Base-by-base conservation (phyloP, 1,140 invertebrate species). In the Pseudomyrmex flavicornis region DNA sequence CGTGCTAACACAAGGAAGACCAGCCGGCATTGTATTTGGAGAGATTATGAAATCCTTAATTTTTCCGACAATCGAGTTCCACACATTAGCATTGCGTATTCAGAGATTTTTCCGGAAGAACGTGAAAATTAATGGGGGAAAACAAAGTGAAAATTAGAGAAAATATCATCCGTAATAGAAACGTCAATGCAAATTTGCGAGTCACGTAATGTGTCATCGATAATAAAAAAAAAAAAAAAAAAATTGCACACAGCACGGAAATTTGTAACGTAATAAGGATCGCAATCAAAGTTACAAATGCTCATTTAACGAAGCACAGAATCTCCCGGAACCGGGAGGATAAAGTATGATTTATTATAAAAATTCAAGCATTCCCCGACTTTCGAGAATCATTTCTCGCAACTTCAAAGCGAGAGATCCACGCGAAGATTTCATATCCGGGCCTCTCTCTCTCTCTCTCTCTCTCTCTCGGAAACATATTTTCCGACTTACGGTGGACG, bases 391-490 rank as follows among this genome's bases (percentile, higher is more conserved):
- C 66, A 70, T 35, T 72, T 59, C 56, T 70, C 59, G 17, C 76
- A 72, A 80, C 76, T 80, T 80, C 76, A 80, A 80, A 80, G 76
- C 35, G 35, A 48, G n/a, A 17, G 48, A 72, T 80, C 20, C 54
- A 52, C 65, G 65, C 50, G 50, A n/a, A 54, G 76, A 80, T 80
- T 80, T 80, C 76, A 80, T 80, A 70, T 80, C 76, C 76, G 54
- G 46, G 76, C 76, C 56, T 72, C 65, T 70, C 76, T 72, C 76
- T 72, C n/a, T n/a, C n/a, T n/a, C n/a, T n/a, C n/a, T n/a, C 50
- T 66, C 56, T 72, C 65, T 70, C 76, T 72, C 76, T 72, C 50
- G 50, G 44, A 72, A 72, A 80, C 76, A 54, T 80, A 80, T 80
- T 80, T 80, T 50, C 66, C 76, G 76, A 80, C 76, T 80, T 80